These are phyloP conservation scores for Microdon myrmicae DNA, from an alignment of 2,888 invertebrate genomes.

Conservation along the genomic window DNA sequence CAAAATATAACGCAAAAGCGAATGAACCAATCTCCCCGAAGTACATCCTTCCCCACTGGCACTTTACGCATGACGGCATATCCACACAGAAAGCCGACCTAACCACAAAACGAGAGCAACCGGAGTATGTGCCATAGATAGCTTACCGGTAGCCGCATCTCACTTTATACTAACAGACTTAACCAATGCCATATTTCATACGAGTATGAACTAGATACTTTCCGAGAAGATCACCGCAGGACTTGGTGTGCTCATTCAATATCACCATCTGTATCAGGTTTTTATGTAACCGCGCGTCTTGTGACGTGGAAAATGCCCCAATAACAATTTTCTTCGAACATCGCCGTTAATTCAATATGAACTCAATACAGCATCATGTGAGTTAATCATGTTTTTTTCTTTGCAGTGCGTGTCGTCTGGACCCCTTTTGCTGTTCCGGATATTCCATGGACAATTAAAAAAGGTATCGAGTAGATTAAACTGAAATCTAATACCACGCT, in stretches of 20 bases:
- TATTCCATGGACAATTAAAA: conserved; percentile 9
- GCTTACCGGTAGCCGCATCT: background rate
- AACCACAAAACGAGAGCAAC: conserved; percentile 34
- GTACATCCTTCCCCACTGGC: background rate
- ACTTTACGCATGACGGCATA: conserved; percentile 39
- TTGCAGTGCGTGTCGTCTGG: conserved; percentile 12
- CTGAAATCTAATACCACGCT: conserved; percentile 6
- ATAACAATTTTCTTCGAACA: conserved; percentile 49
- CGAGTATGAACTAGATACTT: no score
- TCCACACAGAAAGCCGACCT: conserved; percentile 27
- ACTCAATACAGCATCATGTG: conserved; percentile 47
- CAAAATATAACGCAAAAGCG: conserved; percentile 2
- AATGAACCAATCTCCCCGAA: conserved; percentile 5
- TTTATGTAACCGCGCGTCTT: no score
- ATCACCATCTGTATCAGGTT: conserved; percentile 1
- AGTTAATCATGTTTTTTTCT: conserved; percentile 30
- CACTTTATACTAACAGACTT: conserved; percentile 4
- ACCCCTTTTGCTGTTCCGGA: conserved; percentile 8
- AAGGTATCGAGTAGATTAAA: conserved; percentile 23
- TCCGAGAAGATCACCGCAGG: no score
- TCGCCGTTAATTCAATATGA: conserved; percentile 51
- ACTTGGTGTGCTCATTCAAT: conserved; percentile 36
- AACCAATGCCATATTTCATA: conserved; percentile 2
- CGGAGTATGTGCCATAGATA: conserved; percentile 26
- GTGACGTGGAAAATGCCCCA: conserved; percentile 13